Evolutionary conservation across 2,797 vertebrate genomes (phyloP), one percentile per base, ranked within the genome.

Genomic region (Tapera naevia): DNA sequence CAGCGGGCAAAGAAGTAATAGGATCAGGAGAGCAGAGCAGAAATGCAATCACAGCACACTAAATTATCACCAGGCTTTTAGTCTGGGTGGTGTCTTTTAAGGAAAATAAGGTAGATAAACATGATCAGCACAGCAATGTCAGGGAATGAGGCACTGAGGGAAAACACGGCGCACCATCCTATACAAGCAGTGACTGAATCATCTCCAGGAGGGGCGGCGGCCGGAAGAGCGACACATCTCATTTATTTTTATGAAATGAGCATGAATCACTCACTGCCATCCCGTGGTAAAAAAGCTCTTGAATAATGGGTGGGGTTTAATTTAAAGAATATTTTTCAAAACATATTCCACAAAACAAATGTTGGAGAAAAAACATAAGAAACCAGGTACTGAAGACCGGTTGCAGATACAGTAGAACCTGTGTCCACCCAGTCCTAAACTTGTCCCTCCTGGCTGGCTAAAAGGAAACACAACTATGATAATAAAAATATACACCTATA

Each of bases 1-100:
- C 92, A 75, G 95, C 65, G 60, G 83, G 78, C 72, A 74, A 91
- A 74, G 86, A 69, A 93, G 91, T 19, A 76, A 75, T 53, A 71
- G 94, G 65, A 74, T 96, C 96, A 37, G 86, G 32, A 57, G 88
- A 89, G 92, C 46, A 41, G 79, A 71, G 81, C 89, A 94, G 95
- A 96, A 96, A 96, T 30, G 80, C 86, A 96, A 73, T 82, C 94
- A 73, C 57, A 24, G 91, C 92, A 78, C 92, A 80, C 80, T 71
- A 86, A 66, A 56, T 86, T 91, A 94, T 67, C 62, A 45, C 74
- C 19, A 35, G 84, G 67, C 82, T 94, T 90, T 82, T 17, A 43
- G 41, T 41, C 75, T 88, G 81, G 93, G 57, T 82, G 80, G 61
- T 46, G 85, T 41, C 93, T 86, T 50, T 80, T 48, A n/a, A 67